Conservation (phyloP, 2,797 vertebrate genomes). For the Coracias cyanogaster region DNA sequence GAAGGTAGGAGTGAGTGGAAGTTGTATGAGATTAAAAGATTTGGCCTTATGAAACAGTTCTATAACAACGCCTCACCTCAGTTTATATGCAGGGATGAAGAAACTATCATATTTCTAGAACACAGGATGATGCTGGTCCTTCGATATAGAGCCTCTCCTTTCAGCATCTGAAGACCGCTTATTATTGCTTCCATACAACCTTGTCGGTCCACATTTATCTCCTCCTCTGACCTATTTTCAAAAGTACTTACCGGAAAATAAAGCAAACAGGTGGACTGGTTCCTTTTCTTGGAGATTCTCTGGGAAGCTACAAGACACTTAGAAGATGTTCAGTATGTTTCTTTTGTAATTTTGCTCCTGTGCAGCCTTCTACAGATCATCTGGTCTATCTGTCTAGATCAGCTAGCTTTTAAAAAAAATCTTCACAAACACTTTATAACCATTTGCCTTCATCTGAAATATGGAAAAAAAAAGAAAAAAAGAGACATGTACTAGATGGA, state of each 20-base stretch:
- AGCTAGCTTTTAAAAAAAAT: neutral
- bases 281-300: neutral
- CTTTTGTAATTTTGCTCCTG: neutral
- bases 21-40: neutral
- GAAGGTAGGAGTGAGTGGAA: neutral
- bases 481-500: neutral
- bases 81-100: neutral
- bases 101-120: neutral
- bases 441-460: slow-evolving; percentile 4
- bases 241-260: neutral
- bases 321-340: neutral
- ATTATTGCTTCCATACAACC: neutral
- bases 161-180: neutral
- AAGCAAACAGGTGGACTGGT: neutral
- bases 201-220: neutral
- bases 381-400: neutral
- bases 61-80: neutral
- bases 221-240: neutral
- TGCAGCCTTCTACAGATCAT: neutral
- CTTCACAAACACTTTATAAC: neutral
- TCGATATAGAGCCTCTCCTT: neutral
- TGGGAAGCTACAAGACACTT: neutral
- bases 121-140: neutral
- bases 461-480: neutral
- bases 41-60: neutral